Percentiles rank a stretch among this genome's conserved stretches.
These are phyloP conservation scores for Bombus vancouverensis DNA, from an alignment of 1,140 invertebrate species.

Conservation along the genomic window DNA sequence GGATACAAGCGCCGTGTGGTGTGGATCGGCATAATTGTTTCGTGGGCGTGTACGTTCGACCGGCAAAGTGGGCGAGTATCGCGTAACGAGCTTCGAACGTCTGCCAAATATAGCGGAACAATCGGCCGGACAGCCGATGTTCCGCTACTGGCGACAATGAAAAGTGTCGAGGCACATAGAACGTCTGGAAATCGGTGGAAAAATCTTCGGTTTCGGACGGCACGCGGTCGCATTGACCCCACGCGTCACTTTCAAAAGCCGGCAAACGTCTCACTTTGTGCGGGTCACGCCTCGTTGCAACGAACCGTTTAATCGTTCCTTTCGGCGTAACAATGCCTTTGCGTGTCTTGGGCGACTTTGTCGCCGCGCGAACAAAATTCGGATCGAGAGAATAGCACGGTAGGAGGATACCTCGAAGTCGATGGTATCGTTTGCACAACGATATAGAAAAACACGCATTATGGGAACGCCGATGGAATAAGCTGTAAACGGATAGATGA, in stretches of 20 bases:
- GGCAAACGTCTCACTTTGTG: slow-evolving; percentile 75
- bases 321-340: slow-evolving; percentile 36
- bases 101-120: slow-evolving; percentile 68
- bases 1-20: background rate
- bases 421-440: background rate
- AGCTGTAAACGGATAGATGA: background rate
- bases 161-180: slow-evolving; percentile 42
- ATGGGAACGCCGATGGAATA: background rate
- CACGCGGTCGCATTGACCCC: slow-evolving; percentile 46
- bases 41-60: slow-evolving; percentile 34
- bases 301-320: slow-evolving; percentile 72
- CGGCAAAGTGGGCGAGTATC: slow-evolving; percentile 51
- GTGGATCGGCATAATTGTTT: too few species aligned
- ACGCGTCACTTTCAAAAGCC: background rate
- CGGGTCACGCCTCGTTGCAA: slow-evolving; percentile 71
- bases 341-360: background rate
- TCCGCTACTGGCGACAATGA: slow-evolving; percentile 65
- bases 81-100: slow-evolving; percentile 65
- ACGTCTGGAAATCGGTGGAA: slow-evolving; percentile 35
- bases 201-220: slow-evolving; percentile 33
- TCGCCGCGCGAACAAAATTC: background rate
- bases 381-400: background rate
- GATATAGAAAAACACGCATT: background rate
- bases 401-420: background rate
- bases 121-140: slow-evolving; percentile 52